Percentiles rank a stretch among this genome's conserved stretches.
Conservation (phyloP, 2,888 invertebrate genomes). For the Stomorhina lunata region DNA sequence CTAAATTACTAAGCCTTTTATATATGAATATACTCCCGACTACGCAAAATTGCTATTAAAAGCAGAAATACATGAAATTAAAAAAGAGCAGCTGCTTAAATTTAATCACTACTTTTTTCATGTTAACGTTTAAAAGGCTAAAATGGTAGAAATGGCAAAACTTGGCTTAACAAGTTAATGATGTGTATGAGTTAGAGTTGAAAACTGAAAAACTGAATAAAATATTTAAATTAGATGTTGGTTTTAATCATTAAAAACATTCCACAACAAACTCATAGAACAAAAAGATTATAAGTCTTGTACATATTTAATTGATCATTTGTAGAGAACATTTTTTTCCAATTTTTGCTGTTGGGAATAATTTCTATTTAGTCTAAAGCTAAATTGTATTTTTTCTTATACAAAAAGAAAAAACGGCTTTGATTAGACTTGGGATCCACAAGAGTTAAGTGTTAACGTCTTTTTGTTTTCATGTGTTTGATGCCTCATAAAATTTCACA, state of each 20-base stretch:
- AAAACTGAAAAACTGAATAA: constrained; percentile 8
- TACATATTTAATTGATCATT: constrained; percentile 59
- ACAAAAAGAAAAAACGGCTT: constrained; percentile 9
- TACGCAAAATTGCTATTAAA: constrained; percentile 4
- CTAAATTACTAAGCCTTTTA: constrained; percentile 28
- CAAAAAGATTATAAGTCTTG: constrained; percentile 32
- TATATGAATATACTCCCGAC: background rate
- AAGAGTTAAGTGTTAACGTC: constrained; percentile 40
- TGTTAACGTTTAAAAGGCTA: background rate
- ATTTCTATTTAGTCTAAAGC: constrained; percentile 3
- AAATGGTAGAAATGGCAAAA: too few relatives aligned
- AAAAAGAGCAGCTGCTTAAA: constrained; percentile 21
- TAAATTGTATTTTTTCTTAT: background rate
- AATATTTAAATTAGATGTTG: constrained; percentile 54
- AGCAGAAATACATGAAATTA: background rate
- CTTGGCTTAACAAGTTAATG: constrained; percentile 44
- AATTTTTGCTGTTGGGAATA: background rate
- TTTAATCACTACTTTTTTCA: constrained; percentile 36
- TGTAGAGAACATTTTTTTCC: constrained; percentile 3
- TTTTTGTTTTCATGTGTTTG: background rate
- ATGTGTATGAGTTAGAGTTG: background rate
- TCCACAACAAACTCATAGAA: too few relatives aligned
- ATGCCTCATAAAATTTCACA: constrained; percentile 56
- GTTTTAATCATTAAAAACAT: constrained; percentile 5
- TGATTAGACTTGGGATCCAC: constrained; percentile 1